Evolutionary conservation across 2,113 vertebrate species (phyloP).

Genomic region (Puffinus mauretanicus): DNA sequence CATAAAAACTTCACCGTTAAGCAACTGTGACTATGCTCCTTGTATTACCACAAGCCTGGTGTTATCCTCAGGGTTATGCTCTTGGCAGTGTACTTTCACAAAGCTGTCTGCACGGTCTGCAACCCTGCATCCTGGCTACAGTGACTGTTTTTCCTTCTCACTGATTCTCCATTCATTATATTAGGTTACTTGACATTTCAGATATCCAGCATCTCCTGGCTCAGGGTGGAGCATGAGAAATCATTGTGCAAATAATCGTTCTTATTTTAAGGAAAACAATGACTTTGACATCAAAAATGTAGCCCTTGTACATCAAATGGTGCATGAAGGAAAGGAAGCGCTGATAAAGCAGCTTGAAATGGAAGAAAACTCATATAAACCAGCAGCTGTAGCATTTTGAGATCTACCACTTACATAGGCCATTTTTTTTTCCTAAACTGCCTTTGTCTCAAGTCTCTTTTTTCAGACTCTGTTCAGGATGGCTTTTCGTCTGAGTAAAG

Average conservation of each 20-base stretch:
- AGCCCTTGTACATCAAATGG: neutral
- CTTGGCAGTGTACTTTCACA: neutral
- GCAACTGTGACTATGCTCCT: fast-evolving
- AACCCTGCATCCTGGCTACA: neutral
- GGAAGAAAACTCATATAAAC: neutral
- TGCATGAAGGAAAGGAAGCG: neutral
- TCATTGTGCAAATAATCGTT: neutral
- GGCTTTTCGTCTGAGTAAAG: neutral
- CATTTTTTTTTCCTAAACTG: neutral
- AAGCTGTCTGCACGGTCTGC: neutral
- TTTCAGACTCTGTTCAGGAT: neutral
- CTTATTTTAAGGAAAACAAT: neutral
- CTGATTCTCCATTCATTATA: neutral
- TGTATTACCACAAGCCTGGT: neutral
- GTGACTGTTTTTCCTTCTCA: neutral
- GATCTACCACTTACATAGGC: neutral
- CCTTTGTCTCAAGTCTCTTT: neutral
- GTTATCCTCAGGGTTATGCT: neutral
- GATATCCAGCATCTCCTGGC: neutral
- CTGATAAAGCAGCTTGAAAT: neutral
- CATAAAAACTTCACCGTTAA: neutral
- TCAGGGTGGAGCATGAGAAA: neutral
- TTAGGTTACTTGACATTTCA: neutral
- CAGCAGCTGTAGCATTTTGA: neutral
- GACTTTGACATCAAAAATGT: neutral